A percentile compares a stretch with the other conserved stretches of the same genome.
Conservation (phyloP, 2,888 invertebrate genomes). For the Graphium colonna region DNA sequence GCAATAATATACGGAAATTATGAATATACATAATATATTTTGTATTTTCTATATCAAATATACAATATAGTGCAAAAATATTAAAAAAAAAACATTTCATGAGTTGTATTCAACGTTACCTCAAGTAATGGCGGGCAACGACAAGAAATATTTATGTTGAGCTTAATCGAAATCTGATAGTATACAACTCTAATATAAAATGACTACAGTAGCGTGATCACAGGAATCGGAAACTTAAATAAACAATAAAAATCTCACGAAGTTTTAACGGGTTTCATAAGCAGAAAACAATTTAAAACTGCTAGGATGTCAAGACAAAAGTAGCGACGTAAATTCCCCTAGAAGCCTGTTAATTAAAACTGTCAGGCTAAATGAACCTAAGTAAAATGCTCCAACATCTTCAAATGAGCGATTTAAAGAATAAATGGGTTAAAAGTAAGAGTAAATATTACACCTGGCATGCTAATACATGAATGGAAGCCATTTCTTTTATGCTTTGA, state of each 20-base stretch:
- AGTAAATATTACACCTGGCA: conserved; percentile 1
- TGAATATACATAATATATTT: no score
- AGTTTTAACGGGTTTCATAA: conserved; percentile 1
- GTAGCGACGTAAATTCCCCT: conserved; percentile 25
- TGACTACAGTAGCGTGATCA: no score
- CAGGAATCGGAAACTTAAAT: neutral
- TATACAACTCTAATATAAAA: no score
- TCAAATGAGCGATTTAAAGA: neutral
- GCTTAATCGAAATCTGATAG: no score
- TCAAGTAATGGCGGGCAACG: no score
- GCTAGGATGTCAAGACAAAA: conserved; percentile 14
- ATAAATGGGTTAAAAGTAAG: conserved; percentile 9
- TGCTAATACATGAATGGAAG: conserved; percentile 9
- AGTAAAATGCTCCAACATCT: conserved; percentile 10
- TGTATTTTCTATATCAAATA: no score
- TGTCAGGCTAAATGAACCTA: conserved; percentile 31
- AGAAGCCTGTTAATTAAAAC: conserved; percentile 42
- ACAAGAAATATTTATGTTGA: no score
- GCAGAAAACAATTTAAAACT: conserved; percentile 25
- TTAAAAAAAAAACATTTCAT: no score
- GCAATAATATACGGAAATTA: conserved; percentile 14
- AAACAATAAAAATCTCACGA: neutral
- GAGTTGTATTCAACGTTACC: no score
- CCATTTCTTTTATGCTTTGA: conserved; percentile 27
- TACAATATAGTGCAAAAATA: neutral